Evolutionary conservation across 1,140 invertebrate species (phyloP), one percentile per base, ranked within the genome.

Genomic region (Drosophila subobscura): DNA sequence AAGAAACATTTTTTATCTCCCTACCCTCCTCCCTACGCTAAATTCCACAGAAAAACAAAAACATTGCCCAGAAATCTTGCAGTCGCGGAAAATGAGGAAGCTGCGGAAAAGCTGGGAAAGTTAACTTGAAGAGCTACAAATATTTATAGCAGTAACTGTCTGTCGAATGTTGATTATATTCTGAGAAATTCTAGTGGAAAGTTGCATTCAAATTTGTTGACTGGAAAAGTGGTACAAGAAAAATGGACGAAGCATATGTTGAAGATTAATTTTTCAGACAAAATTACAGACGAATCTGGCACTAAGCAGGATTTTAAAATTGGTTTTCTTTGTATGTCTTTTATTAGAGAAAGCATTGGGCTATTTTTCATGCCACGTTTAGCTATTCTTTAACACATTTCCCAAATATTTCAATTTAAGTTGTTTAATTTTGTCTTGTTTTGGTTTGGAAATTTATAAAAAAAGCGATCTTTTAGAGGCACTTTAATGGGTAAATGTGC

Each of bases 1-100:
- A 49, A 73, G 79, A 81, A 81, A 81, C 66, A 68, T 68, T 68
- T 68, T 63, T 68, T 50, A 25, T 5, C 5, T 5, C 0, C 25
- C 25, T 5, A 5, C 8, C 29, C 0, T 4, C 27, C 27, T 37
- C 1, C 33, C 33, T 37, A 12, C 1, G 33, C 33, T 37, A 37
- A 37, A 37, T 37, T 37, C 33, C 33, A 37, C 33, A 37, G 33
- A 37, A 37, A 37, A 22, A 40, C 20, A 10, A 51, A 25, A 52
- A 22, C 6, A 22, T 41, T 55, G 40, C 46, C 60, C 10, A 37
- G 33, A 27, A 14, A 49, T 61, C 16, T 20, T 51, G 63, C 57
- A 20, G 64, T 67, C 47, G 63, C 33, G 23, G 25, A 67, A 70
- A 70, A 46, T 45, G 50, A 56, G 66, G 66, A 70, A 70, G 63